These are phyloP conservation scores for Exocentrus adspersus DNA, from an alignment of 2,888 invertebrate species.

Conservation along the genomic window DNA sequence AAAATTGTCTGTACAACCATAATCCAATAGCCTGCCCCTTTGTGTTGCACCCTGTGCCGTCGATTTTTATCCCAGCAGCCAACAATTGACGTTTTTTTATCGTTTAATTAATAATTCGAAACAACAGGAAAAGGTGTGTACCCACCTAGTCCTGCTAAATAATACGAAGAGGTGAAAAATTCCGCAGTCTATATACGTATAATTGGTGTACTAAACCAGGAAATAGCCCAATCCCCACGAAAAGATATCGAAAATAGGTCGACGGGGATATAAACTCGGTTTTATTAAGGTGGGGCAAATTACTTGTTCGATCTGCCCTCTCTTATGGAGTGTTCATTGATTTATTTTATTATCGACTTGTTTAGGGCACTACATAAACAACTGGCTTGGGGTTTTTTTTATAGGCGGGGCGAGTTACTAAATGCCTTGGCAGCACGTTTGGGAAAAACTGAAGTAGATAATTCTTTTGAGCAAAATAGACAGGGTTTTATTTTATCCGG, in stretches of 20 bases:
- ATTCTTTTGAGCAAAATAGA: background rate
- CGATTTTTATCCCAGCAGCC: background rate
- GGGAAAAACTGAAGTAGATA: background rate
- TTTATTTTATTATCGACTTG: background rate
- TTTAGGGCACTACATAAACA: background rate
- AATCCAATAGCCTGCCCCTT: background rate
- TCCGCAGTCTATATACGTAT: no score
- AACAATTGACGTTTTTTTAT: conserved; percentile 8
- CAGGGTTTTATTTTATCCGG: no score
- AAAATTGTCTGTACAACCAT: background rate
- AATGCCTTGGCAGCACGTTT: background rate
- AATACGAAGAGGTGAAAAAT: no score
- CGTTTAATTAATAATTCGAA: conserved; percentile 12
- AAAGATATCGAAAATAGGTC: background rate
- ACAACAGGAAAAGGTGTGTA: background rate
- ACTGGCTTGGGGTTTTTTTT: background rate
- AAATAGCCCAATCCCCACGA: background rate
- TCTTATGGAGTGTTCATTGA: background rate
- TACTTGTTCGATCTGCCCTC: background rate
- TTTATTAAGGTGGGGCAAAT: background rate
- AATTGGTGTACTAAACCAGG: no score
- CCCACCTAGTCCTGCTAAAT: background rate
- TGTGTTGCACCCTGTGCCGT: background rate
- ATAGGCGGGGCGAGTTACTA: no score
- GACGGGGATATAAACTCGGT: background rate